Evolutionary conservation across 2,888 invertebrate species (phyloP).

Genomic region (Stramonita haemastoma): DNA sequence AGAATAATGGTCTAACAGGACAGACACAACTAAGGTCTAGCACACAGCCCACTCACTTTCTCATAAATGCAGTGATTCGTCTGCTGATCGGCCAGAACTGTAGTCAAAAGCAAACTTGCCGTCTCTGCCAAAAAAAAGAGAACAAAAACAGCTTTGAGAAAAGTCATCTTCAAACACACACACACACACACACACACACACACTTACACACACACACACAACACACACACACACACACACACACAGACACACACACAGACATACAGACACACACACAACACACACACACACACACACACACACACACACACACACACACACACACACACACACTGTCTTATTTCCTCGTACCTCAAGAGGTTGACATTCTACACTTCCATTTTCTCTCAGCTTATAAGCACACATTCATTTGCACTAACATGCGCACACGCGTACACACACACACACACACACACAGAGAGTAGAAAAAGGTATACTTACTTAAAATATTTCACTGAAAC

Average conservation of each 20-base stretch:
- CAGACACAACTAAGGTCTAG: too few relatives aligned
- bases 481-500: slow-evolving; percentile 76
- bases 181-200: slow-evolving; percentile 34
- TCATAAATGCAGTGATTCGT: slow-evolving; percentile 90
- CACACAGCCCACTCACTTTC: slow-evolving; percentile 78
- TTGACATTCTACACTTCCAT: too few relatives aligned
- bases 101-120: slow-evolving; percentile 89
- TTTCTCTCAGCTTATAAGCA: neutral
- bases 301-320: slow-evolving; percentile 18
- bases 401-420: neutral
- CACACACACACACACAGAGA: slow-evolving; percentile 29
- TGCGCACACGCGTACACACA: slow-evolving; percentile 25
- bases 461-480: slow-evolving; percentile 65
- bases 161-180: neutral
- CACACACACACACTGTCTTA: slow-evolving; percentile 11
- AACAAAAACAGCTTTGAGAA: neutral
- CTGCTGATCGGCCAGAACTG: slow-evolving; percentile 85
- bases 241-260: slow-evolving; percentile 32
- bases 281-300: neutral
- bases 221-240: slow-evolving; percentile 32
- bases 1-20: too few relatives aligned
- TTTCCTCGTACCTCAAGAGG: neutral
- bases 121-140: slow-evolving; percentile 78
- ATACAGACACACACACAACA: neutral
- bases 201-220: slow-evolving; percentile 14